Evolutionary conservation across 2,113 vertebrate species (phyloP).

Genomic region (human): DNA sequence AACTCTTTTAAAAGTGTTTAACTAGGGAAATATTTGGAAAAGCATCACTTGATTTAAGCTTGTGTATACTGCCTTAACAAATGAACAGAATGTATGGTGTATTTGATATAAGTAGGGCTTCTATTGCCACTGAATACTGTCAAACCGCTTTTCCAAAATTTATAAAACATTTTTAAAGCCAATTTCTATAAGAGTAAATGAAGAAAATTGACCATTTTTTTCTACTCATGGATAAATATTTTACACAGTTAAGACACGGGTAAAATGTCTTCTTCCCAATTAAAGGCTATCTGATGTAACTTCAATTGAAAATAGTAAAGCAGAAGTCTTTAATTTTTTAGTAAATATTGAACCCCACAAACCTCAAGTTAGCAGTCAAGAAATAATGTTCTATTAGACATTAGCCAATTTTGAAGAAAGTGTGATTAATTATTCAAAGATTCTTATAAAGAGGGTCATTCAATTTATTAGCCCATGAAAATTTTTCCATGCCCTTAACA

Average conservation of each 20-base stretch:
- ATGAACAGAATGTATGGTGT: neutral
- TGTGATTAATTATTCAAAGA: neutral
- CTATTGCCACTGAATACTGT: neutral
- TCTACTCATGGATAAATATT: neutral
- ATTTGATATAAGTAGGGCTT: neutral
- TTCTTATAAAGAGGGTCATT: neutral
- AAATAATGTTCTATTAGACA: neutral
- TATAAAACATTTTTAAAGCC: neutral
- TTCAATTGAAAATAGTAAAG: neutral
- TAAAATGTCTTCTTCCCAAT: neutral
- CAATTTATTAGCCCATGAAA: neutral
- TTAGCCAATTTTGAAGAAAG: neutral
- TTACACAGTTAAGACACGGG: neutral
- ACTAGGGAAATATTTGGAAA: slow-evolving; percentile 48
- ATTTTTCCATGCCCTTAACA: neutral
- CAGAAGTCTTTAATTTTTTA: neutral
- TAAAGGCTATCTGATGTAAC: neutral
- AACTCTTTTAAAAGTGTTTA: neutral
- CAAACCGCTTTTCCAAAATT: neutral
- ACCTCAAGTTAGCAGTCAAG: neutral
- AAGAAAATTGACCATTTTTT: neutral
- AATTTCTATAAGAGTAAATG: neutral
- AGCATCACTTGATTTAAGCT: neutral
- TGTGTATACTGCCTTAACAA: neutral
- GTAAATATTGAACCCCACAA: neutral